Evolutionary conservation across 2,113 vertebrate species (phyloP), one percentile per base, ranked within the genome.

Genomic region (Solenodon paradoxus): DNA sequence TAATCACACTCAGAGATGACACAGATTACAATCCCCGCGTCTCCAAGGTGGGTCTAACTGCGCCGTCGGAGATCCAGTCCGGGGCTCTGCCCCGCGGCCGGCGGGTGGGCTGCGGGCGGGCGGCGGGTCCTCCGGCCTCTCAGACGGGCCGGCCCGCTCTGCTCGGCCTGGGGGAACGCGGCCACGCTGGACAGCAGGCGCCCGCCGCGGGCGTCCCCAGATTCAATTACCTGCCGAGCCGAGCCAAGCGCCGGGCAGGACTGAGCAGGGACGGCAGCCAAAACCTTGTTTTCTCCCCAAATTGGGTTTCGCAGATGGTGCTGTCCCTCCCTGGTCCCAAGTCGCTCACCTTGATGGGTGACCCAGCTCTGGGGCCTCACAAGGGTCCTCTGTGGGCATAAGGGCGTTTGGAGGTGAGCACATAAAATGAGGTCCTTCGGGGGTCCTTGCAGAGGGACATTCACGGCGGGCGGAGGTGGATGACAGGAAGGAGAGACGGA

Each of bases 1-100:
- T 97, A 97, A 97, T 97, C 97, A 97, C 92, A 89, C 93, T 97
- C 93, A 96, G 97, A 96, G 95, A 96, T 92, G 96, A 97, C 95
- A 97, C 92, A 72, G 96, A 96, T 97, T 45, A 97, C 93, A 95
- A 93, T 95, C 66, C 77, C 92, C 55, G 4, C 51, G 90, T 83
- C 86, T 92, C 96, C 87, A 95, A 95, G 95, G 93, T 84, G 83
- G 95, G 72, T 80, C 87, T 97, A 97, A 97, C 96, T 93, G 93
- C 51, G 88, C 96, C 95, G 96, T 97, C 95, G 88, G 89, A 97
- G 89, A 94, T 24, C 30, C 15, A 93, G 89, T 30, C 92, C 20
- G 22, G 55, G 82, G 40, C 68, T 45, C 51, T 2, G 9, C 8
- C 10, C 55, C 12, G n/a, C n/a, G 94, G 96, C 95, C 96, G 57